These are phyloP conservation scores for Nyctalus aviator DNA, from an alignment of 2,797 vertebrate species.

Conservation along the genomic window DNA sequence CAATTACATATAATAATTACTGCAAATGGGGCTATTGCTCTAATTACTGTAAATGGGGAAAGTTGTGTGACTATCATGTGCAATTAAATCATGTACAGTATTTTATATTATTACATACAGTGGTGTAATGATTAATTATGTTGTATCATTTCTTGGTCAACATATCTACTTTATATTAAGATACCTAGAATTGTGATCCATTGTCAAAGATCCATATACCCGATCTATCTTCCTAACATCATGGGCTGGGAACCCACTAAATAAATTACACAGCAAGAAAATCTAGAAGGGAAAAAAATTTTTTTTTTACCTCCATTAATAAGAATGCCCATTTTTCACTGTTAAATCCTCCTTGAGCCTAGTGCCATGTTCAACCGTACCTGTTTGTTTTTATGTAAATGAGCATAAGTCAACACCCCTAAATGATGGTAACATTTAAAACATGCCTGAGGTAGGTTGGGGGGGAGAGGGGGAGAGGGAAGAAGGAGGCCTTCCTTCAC, in stretches of 20 bases:
- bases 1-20: slow-evolving; percentile 80
- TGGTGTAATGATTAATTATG: slow-evolving; percentile 59
- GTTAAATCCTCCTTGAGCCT: slow-evolving; percentile 32
- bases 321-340: slow-evolving; percentile 35
- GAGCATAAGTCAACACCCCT: slow-evolving; percentile 73
- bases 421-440: slow-evolving; percentile 82
- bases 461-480: no score
- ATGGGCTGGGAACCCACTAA: slow-evolving; percentile 28
- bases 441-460: slow-evolving; percentile 67
- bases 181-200: slow-evolving; percentile 31
- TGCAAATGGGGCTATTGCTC: slow-evolving; percentile 71
- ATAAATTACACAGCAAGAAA: slow-evolving; percentile 31
- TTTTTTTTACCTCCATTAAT: slow-evolving; percentile 39
- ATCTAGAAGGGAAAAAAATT: slow-evolving; percentile 22
- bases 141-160: slow-evolving; percentile 67
- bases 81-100: slow-evolving; percentile 67
- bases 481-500: slow-evolving; percentile 73
- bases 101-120: slow-evolving; percentile 72
- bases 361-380: not conserved
- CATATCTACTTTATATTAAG: slow-evolving; percentile 55
- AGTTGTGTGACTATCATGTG: slow-evolving; percentile 76
- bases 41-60: slow-evolving; percentile 80
- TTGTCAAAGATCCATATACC: slow-evolving; percentile 43
- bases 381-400: slow-evolving; percentile 77
- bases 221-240: slow-evolving; percentile 50